phyloP scores from a whole-genome alignment of 2,797 vertebrate genomes.

The Xenopus petersii region DNA sequence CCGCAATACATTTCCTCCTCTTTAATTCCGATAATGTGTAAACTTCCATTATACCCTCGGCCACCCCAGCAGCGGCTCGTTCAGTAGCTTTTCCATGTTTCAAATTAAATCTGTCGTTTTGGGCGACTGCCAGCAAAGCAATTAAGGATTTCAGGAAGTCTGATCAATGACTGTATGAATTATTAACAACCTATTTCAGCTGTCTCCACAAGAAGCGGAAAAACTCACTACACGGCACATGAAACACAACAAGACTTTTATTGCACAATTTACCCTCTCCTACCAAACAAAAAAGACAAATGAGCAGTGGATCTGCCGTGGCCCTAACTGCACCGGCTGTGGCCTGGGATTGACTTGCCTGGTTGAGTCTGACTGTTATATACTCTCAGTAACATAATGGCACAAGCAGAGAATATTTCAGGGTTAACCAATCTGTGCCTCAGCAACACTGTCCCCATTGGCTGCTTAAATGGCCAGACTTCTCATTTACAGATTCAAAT shows the following conservation, averaged over 20 bases:
- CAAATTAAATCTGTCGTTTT: conserved; percentile 32
- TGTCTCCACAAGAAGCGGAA: conserved; percentile 30
- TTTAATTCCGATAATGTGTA: conserved; percentile 17
- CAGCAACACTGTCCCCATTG: too few relatives aligned
- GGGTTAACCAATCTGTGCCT: too few relatives aligned
- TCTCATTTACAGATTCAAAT: too few relatives aligned
- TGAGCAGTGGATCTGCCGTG: too few relatives aligned
- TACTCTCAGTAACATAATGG: too few relatives aligned
- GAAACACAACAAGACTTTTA: conserved; percentile 28
- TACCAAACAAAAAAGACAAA: too few relatives aligned
- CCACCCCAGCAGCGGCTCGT: not conserved
- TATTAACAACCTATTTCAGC: conserved; percentile 44
- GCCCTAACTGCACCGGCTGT: too few relatives aligned
- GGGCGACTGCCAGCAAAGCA: conserved; percentile 42
- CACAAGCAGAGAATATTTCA: too few relatives aligned
- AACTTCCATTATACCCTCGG: conserved; percentile 14
- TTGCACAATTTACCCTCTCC: conserved; percentile 3
- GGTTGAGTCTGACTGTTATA: too few relatives aligned
- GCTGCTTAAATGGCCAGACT: too few relatives aligned
- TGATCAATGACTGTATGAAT: conserved; percentile 45
- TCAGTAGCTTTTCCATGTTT: conserved; percentile 32
- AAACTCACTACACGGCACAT: conserved; percentile 18
- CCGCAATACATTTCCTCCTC: too few relatives aligned
- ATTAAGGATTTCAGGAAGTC: conserved; percentile 45
- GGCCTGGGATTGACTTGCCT: too few relatives aligned